Percentiles rank a stretch among this genome's conserved stretches.
Evolutionary conservation across 2,888 invertebrate species (phyloP).

Genomic region (Elgonia sp.): DNA sequence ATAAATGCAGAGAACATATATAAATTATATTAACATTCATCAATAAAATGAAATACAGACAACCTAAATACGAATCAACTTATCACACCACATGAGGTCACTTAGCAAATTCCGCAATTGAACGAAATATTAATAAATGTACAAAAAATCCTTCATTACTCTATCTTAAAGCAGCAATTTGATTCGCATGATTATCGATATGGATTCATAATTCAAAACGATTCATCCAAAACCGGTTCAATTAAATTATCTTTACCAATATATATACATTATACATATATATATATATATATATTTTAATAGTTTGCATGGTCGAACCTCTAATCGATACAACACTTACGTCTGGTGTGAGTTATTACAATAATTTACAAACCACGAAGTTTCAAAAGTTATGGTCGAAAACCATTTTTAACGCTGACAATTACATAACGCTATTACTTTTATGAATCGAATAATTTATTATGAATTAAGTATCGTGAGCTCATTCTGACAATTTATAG

Average conservation of each 20-base stretch:
- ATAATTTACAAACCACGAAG: conserved; percentile 57
- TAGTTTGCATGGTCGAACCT: conserved; percentile 49
- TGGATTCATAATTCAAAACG: conserved; percentile 56
- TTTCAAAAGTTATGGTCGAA: conserved; percentile 41
- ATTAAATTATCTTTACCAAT: conserved; percentile 61
- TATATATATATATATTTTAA: conserved; percentile 11
- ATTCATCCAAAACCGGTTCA: conserved; percentile 59
- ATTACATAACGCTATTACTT: conserved; percentile 62
- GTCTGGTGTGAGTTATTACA: conserved; percentile 44
- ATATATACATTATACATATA: too few relatives aligned
- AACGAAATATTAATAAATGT: conserved; percentile 46
- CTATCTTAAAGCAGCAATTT: conserved; percentile 53
- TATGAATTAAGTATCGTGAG: conserved; percentile 35
- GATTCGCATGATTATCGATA: conserved; percentile 54
- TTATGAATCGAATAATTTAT: conserved; percentile 41
- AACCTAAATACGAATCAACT: conserved; percentile 7
- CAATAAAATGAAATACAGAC: neutral
- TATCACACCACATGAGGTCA: conserved; percentile 10
- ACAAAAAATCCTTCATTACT: conserved; percentile 48
- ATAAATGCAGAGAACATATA: too few relatives aligned
- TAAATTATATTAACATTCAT: too few relatives aligned
- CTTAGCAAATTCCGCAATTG: conserved; percentile 11
- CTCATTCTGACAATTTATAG: neutral
- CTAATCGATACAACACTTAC: conserved; percentile 36
- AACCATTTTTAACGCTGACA: conserved; percentile 52